Percentiles rank a stretch among this genome's conserved stretches.
Evolutionary conservation across 2,113 vertebrate genomes (phyloP).

Genomic region (Sylvilagus bachmani): DNA sequence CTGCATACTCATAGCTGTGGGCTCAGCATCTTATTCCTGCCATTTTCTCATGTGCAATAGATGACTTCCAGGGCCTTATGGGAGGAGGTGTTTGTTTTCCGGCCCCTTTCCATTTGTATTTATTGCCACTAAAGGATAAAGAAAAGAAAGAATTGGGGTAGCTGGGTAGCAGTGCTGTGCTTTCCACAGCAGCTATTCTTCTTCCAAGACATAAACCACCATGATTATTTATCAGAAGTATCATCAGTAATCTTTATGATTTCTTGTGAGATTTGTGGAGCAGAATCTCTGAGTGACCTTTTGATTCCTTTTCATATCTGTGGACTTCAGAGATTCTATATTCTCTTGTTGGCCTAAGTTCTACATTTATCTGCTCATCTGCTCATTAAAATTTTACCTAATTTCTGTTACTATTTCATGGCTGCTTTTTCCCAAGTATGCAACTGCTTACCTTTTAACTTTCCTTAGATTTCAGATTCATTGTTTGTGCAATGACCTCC

Average conservation of each 20-base stretch:
- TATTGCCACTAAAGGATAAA: background rate
- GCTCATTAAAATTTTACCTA: background rate
- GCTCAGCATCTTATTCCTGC: background rate
- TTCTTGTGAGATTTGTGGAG: background rate
- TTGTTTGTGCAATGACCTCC: background rate
- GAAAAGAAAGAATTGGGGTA: background rate
- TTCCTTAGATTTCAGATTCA: background rate
- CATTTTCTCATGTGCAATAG: background rate
- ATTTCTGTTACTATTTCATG: background rate
- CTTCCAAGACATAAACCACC: background rate
- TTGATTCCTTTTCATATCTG: background rate
- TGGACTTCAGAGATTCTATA: background rate
- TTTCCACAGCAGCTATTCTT: background rate
- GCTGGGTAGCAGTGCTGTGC: background rate
- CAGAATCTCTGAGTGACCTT: background rate
- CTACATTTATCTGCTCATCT: background rate
- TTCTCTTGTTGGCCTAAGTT: background rate
- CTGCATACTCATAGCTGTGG: background rate
- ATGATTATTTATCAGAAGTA: background rate
- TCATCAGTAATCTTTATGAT: background rate
- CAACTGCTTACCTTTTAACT: background rate
- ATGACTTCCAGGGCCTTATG: background rate
- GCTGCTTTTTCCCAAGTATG: background rate
- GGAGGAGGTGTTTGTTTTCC: background rate
- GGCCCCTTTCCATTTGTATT: background rate